These are phyloP conservation scores for Caenorhabditis angaria DNA, from an alignment of 2,888 invertebrate species.

Conservation along the genomic window DNA sequence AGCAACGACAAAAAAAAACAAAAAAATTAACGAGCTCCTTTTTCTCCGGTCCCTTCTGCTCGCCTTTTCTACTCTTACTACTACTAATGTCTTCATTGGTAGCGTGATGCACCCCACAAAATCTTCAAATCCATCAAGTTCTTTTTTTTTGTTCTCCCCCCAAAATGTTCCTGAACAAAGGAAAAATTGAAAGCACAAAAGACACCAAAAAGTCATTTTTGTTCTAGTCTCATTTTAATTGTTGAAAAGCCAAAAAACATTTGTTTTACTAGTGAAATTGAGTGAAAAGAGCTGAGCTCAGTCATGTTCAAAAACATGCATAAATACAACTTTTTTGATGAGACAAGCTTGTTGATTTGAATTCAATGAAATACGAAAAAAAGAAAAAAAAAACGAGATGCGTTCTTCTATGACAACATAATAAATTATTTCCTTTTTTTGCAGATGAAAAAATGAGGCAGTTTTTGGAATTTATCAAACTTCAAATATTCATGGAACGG, in stretches of 20 bases:
- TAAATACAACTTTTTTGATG: background rate
- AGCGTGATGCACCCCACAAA: slow-evolving; percentile 4
- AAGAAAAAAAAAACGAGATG: too few species aligned
- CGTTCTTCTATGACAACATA: background rate
- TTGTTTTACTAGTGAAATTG: slow-evolving; percentile 4
- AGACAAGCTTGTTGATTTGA: background rate
- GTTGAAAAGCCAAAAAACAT: too few species aligned
- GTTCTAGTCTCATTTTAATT: background rate
- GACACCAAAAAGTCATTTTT: slow-evolving; percentile 2
- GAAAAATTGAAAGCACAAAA: background rate
- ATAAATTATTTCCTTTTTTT: background rate
- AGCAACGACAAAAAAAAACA: background rate
- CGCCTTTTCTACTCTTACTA: background rate
- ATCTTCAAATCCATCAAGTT: slow-evolving; percentile 1
- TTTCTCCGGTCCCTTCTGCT: background rate
- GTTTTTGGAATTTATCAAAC: background rate
- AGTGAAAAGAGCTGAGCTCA: background rate
- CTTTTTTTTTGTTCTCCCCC: slow-evolving; percentile 1
- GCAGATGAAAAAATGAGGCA: background rate
- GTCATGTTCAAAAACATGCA: background rate
- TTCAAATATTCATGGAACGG: too few species aligned
- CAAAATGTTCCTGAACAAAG: background rate
- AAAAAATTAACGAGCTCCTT: slow-evolving; percentile 3
- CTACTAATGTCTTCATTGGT: slow-evolving; percentile 1
- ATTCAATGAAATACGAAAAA: background rate